phyloP scores from a whole-genome alignment of 1,140 invertebrate genomes.

The Drosophila kanapiae region DNA sequence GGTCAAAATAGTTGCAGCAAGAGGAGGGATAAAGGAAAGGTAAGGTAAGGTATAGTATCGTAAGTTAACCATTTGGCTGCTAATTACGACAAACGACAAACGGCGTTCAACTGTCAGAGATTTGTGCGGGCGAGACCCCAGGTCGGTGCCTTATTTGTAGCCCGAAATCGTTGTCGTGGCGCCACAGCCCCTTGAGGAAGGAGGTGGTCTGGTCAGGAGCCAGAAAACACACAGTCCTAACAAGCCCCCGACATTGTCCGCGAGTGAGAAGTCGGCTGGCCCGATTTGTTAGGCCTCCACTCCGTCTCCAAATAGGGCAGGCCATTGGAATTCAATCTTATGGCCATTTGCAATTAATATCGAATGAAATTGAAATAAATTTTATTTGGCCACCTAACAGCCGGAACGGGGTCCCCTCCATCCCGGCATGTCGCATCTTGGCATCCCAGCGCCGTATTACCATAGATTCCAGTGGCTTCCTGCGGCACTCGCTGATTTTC shows the following conservation, averaged over 20 bases:
- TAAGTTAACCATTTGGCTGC: slow-evolving; percentile 62
- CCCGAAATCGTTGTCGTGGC: slow-evolving; percentile 75
- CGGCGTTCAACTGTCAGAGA: slow-evolving; percentile 75
- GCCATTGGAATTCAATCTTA: slow-evolving; percentile 77
- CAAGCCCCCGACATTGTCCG: slow-evolving; percentile 47
- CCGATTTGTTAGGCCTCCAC: slow-evolving; percentile 64
- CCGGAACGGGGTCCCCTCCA: background rate
- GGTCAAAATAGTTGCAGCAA: slow-evolving; percentile 62
- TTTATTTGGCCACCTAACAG: slow-evolving; percentile 69
- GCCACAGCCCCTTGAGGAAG: slow-evolving; percentile 45
- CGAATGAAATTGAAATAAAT: slow-evolving; percentile 85
- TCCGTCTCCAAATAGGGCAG: slow-evolving; percentile 63
- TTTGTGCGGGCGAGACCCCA: slow-evolving; percentile 71
- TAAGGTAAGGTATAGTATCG: slow-evolving; percentile 5
- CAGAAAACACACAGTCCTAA: slow-evolving; percentile 56
- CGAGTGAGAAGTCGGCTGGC: slow-evolving; percentile 60
- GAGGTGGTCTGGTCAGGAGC: slow-evolving; percentile 5
- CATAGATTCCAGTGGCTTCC: slow-evolving; percentile 43
- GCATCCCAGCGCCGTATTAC: slow-evolving; percentile 16
- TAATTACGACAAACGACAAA: slow-evolving; percentile 79
- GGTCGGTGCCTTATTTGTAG: slow-evolving; percentile 82
- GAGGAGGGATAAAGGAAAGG: background rate
- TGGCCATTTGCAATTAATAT: slow-evolving; percentile 85
- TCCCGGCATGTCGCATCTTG: background rate
- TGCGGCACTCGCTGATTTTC: slow-evolving; percentile 67